Evolutionary conservation across 1,140 invertebrate genomes (phyloP), one percentile per base, ranked within the genome.

Genomic region (Mamestra configurata): DNA sequence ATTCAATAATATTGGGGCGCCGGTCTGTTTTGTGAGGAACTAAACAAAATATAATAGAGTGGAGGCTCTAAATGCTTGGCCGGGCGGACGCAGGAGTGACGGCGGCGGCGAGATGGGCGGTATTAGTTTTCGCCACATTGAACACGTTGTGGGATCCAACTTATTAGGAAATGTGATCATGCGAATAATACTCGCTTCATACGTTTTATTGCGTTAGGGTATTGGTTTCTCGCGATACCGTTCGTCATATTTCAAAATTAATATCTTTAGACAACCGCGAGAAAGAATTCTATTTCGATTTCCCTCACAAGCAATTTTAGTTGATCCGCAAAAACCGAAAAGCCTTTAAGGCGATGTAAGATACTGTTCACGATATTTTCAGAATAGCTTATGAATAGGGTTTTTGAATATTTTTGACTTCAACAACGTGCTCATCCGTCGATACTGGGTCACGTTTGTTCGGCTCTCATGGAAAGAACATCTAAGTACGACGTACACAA

Each of bases 141-240:
- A 93, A 84, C 92, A 83, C 90, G 88, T 92, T 92, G 90, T 88
- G 89, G 90, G 91, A 92, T 93, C 92, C 91, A 92, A 93, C 90
- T 93, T 94, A 94, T 93, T 94, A 94, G 92, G 91, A 88, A 88
- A 91, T 90, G 85, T 92, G 91, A 93, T 93, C 93, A 93, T 89
- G 91, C 92, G 93, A 91, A 90, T 92, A 93, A 94, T 91, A 90
- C 89, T 82, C 90, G 89, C 88, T 90, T 91, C 90, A 92, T 93
- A 91, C 86, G 88, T 92, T 94, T 92, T 94, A 94, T 94, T 94
- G 88, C 88, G 84, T 82, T 79, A 77, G 83, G 77, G 84, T 85
- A 88, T 90, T 88, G 88, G 83, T 75, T 85, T 87, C 80, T 81
- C 77, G 81, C 87, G 87, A 86, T 92, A 92, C 85, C 81, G 79